Conservation (phyloP, 2,888 invertebrate genomes). For the Sisyra terminalis region DNA sequence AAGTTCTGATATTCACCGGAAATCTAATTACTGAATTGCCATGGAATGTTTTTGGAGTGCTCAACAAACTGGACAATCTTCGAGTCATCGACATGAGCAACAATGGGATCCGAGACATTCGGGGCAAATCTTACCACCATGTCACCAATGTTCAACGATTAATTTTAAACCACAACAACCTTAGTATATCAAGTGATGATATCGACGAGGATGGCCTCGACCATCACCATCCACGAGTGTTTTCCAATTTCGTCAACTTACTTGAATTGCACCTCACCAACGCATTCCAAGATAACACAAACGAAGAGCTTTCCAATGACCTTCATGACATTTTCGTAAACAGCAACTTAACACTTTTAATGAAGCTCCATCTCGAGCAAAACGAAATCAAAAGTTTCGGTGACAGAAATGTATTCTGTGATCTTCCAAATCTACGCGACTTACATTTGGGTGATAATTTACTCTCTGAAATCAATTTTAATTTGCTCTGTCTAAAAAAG, state of each 20-base stretch:
- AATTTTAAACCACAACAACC: conserved; percentile 53
- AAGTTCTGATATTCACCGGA: conserved; percentile 54
- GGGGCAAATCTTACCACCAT: conserved; percentile 58
- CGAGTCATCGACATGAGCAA: conserved; percentile 55
- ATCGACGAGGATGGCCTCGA: conserved; percentile 27
- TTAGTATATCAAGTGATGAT: conserved; percentile 37
- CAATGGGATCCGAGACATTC: conserved; percentile 51
- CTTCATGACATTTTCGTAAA: conserved; percentile 55
- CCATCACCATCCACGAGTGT: conserved; percentile 47
- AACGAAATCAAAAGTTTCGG: conserved; percentile 53
- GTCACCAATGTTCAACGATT: conserved; percentile 49
- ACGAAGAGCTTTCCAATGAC: conserved; percentile 41
- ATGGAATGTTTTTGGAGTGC: conserved; percentile 52
- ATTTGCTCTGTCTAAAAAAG: conserved; percentile 45
- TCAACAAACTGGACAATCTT: conserved; percentile 36
- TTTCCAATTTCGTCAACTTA: conserved; percentile 53
- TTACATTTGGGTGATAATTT: conserved; percentile 51
- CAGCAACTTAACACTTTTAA: conserved; percentile 44
- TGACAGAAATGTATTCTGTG: conserved; percentile 51
- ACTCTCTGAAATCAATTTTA: conserved; percentile 43
- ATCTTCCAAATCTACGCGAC: conserved; percentile 45
- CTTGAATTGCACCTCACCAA: conserved; percentile 52
- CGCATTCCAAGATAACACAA: conserved; percentile 50
- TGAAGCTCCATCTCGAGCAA: conserved; percentile 57
- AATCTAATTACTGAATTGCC: conserved; percentile 46